Conservation (phyloP, 2,797 vertebrate species). For the Cryptoblepharus egeriae region DNA sequence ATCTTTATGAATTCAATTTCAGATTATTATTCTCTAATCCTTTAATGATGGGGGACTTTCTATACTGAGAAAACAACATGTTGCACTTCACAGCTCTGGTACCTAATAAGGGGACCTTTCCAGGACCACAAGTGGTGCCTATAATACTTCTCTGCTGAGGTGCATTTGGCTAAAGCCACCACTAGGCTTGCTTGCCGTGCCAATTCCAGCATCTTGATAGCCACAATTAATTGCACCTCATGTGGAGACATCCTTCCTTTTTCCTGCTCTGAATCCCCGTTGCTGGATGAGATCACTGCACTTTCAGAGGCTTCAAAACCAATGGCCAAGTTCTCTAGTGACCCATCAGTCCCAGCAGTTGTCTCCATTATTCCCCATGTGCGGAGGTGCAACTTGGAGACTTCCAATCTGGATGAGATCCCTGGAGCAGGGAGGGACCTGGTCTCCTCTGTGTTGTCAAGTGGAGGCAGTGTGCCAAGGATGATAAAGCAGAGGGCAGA, state of each 20-base stretch:
- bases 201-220: background rate
- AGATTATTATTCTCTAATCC: too few relatives aligned
- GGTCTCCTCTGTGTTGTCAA: too few relatives aligned
- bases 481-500: too few relatives aligned
- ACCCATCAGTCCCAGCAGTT: background rate
- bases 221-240: background rate
- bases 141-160: background rate
- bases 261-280: background rate
- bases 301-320: background rate
- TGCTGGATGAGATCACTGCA: background rate
- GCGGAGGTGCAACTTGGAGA: too few relatives aligned
- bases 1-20: too few relatives aligned
- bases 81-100: background rate
- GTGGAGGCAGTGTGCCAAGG: too few relatives aligned
- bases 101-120: slow-evolving; percentile 1
- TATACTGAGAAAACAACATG: background rate
- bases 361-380: too few relatives aligned
- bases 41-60: background rate
- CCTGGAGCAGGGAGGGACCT: too few relatives aligned
- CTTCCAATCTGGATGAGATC: too few relatives aligned
- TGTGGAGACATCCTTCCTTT: background rate
- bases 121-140: too few relatives aligned
- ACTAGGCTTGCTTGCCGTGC: too few relatives aligned
- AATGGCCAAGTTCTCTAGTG: background rate
- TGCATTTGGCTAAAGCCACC: too few relatives aligned